phyloP scores from a whole-genome alignment of 2,113 vertebrate species.

The Eublepharis macularius region DNA sequence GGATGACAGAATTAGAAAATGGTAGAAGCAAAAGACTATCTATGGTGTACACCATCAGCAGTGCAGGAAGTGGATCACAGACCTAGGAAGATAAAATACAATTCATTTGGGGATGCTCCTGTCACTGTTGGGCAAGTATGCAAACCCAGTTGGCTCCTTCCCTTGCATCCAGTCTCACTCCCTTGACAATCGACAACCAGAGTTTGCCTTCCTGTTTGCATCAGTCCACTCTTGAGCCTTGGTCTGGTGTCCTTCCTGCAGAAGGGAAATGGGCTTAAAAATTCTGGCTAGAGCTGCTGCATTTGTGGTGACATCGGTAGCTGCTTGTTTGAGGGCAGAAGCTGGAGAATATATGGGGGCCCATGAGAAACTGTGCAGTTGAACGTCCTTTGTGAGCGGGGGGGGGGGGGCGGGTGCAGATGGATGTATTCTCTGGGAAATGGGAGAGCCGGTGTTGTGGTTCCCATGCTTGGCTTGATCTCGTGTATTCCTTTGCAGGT shows the following conservation, averaged over 20 bases:
- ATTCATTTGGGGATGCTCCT: too few relatives aligned
- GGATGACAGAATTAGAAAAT: too few relatives aligned
- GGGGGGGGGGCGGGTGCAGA: background rate
- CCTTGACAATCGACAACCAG: too few relatives aligned
- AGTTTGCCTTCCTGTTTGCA: background rate
- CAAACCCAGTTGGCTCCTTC: too few relatives aligned
- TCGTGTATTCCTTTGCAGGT: conserved; percentile 77
- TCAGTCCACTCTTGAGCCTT: background rate
- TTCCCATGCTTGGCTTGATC: conserved; percentile 52
- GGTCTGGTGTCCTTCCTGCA: background rate
- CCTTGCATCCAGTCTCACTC: too few relatives aligned
- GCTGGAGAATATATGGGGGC: background rate
- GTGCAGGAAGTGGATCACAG: too few relatives aligned
- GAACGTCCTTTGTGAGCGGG: background rate
- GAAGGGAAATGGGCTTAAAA: background rate
- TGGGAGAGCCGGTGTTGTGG: conserved; percentile 32
- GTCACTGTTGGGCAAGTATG: too few relatives aligned
- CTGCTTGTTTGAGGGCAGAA: background rate
- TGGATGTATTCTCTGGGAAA: background rate
- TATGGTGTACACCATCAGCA: too few relatives aligned
- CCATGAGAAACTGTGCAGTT: background rate
- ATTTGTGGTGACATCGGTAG: background rate
- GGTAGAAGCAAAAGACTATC: too few relatives aligned
- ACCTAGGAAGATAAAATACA: too few relatives aligned
- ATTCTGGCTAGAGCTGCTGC: too few relatives aligned